Evolutionary conservation across 2,113 vertebrate species (phyloP).

Genomic region (Myiagra hebetior): DNA sequence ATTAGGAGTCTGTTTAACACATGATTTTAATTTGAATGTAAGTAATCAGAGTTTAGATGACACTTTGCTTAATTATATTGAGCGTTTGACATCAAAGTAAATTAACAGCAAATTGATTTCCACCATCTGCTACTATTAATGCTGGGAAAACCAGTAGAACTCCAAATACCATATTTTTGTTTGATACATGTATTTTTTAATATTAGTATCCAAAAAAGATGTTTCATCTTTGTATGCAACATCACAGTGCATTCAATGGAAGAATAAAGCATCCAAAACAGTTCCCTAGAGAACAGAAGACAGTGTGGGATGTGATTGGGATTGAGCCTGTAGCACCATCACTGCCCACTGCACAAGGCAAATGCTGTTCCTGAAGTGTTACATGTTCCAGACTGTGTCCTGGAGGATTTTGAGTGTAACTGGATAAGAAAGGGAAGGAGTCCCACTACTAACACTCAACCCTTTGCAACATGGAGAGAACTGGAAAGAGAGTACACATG

Average conservation of each 20-base stretch:
- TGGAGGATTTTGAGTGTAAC: neutral
- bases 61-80: slow-evolving; percentile 59
- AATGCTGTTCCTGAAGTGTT: neutral
- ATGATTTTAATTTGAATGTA: slow-evolving; percentile 51
- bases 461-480: neutral
- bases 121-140: slow-evolving; percentile 30
- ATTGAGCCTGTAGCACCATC: neutral
- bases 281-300: neutral
- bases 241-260: neutral
- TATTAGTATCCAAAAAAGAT: neutral
- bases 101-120: slow-evolving; percentile 56
- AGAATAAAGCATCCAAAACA: neutral
- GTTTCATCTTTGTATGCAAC: neutral
- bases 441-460: neutral
- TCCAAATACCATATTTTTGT: neutral
- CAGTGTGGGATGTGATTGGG: neutral
- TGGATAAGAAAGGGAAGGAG: neutral
- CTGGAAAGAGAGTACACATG: neutral
- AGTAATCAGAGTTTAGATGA: slow-evolving; percentile 57
- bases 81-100: slow-evolving; percentile 60
- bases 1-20: slow-evolving; percentile 38
- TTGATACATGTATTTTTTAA: neutral
- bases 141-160: neutral
- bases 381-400: fast-evolving
- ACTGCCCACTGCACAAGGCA: neutral